Evolutionary conservation across 2,113 vertebrate genomes (phyloP), one percentile per base, ranked within the genome.

Genomic region (Garra rufa): DNA sequence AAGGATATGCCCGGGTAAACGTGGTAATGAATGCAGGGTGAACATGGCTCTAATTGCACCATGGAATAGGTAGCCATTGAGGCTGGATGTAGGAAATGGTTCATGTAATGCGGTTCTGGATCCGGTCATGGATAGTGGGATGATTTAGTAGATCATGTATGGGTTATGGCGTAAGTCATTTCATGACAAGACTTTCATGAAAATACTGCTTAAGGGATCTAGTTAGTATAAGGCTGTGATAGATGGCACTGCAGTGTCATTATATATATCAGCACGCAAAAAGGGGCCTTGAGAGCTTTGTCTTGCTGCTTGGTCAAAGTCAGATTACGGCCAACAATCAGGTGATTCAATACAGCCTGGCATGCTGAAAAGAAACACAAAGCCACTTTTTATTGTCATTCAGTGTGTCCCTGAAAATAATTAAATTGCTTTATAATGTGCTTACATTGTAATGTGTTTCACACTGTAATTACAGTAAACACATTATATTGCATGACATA

Each of bases 1-100:
- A 93, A 93, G 92, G 92, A 91, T 92, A 88, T 89, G 91, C 90
- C 91, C 89, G 86, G 91, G 92, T 91, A 77, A 55, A 94, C 90
- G 91, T 90, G 90, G 92, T 50, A 90, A 91, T 69, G 82, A 57
- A 76, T 83, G 85, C 50, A 67, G 92, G 91, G 91, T 81, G 86
- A 85, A 92, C 93, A 90, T 88, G 82, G 44, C 78, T 85, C 84
- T 91, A 86, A 89, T 91, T 81, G 85, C 87, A 92, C 89, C 88
- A 92, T 88, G 63, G 83, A 86, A 80, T 59, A 8, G 34, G 84
- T 76, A 65, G 87, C 88, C 85, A 84, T 88, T 30, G 41, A 44
- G 26, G 14, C 43, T 38, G 46, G 71, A 50, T 85, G 46, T 9
- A 74, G 48, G 67, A 52, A 81, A 48, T 74, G 76, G 76, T 9